A percentile compares a stretch with the other conserved stretches of the same genome.
phyloP scores from a whole-genome alignment of 2,888 invertebrate species.

The Amphipyra tragopoginis region DNA sequence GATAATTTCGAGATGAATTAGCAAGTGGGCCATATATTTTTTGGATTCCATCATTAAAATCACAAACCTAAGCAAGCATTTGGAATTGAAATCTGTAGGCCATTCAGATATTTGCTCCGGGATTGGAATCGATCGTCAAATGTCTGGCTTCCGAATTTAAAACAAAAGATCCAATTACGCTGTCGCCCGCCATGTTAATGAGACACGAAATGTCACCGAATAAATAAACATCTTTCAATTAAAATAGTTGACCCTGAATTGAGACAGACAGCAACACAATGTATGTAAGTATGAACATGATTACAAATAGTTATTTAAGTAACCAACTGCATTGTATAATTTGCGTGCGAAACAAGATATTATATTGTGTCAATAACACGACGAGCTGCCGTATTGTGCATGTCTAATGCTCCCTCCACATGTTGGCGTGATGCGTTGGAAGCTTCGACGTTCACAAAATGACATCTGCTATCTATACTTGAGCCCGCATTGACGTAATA shows the following conservation, averaged over 20 bases:
- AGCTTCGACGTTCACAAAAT: not conserved
- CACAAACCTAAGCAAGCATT: too few relatives aligned
- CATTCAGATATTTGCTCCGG: too few relatives aligned
- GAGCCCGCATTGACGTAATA: too few relatives aligned
- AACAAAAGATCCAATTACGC: too few relatives aligned
- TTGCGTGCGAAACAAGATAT: slow-evolving; percentile 39
- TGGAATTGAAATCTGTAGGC: too few relatives aligned
- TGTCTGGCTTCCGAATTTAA: too few relatives aligned
- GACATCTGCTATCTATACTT: too few relatives aligned
- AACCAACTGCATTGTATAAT: slow-evolving; percentile 37
- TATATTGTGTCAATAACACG: slow-evolving; percentile 38
- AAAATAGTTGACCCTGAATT: slow-evolving; percentile 22
- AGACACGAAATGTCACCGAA: not conserved
- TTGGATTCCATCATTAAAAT: too few relatives aligned
- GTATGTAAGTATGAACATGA: not conserved
- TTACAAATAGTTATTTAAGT: slow-evolving; percentile 33
- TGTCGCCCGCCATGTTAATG: too few relatives aligned
- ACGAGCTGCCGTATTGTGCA: slow-evolving; percentile 4
- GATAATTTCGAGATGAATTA: too few relatives aligned
- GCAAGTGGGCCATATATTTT: too few relatives aligned
- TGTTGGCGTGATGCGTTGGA: not conserved
- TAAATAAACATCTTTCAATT: not conserved
- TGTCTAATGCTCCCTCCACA: slow-evolving; percentile 17
- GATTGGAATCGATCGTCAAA: too few relatives aligned
- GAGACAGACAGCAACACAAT: slow-evolving; percentile 1